Base-by-base conservation (phyloP, 1,140 invertebrate species). In the Spodoptera litura region DNA sequence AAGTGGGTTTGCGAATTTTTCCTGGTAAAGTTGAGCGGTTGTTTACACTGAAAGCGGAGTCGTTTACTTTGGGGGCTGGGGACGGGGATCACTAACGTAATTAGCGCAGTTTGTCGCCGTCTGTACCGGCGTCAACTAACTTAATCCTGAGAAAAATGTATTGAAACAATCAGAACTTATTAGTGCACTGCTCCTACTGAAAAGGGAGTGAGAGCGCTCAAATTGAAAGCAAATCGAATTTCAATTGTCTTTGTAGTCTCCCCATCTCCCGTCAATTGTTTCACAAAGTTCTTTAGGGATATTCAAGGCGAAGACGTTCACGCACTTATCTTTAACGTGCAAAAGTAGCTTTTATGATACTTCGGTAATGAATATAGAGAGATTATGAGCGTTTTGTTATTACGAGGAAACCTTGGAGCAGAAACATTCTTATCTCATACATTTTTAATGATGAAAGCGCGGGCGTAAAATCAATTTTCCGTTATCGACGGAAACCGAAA, bases 1-100 rank as follows among this genome's bases (percentile, higher is more conserved):
- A 91, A 93, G 87, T 89, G 86, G 88, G 85, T 93, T 91, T 88
- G 87, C 83, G 88, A 93, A 90, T 92, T 92, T 93, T 91, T 92
- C 89, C 87, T 83, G 79, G 85, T 86, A 88, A 89, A 89, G 83
- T 91, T 85, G 87, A 89, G 85, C 83, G 84, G 79, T 91, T 93
- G 90, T 93, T 93, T 93, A 89, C 86, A 86, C 81, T 86, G 91
- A 89, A 93, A 92, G 86, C 84, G 79, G 84, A 91, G 89, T 90
- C 87, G 90, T 91, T 91, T 92, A 84, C 90, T 90, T 89, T 87
- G 82, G 86, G 82, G 83, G 83, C 58, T 8, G 35, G 78, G 83
- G 80, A 78, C 74, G 86, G 79, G 83, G 87, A 88, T 87, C 85
- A 85, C 88, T 92, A 91, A 93, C 86, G 85, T 90, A 92, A 94